phyloP scores from a whole-genome alignment of 2,113 vertebrate species.

The Corapipo altera region DNA sequence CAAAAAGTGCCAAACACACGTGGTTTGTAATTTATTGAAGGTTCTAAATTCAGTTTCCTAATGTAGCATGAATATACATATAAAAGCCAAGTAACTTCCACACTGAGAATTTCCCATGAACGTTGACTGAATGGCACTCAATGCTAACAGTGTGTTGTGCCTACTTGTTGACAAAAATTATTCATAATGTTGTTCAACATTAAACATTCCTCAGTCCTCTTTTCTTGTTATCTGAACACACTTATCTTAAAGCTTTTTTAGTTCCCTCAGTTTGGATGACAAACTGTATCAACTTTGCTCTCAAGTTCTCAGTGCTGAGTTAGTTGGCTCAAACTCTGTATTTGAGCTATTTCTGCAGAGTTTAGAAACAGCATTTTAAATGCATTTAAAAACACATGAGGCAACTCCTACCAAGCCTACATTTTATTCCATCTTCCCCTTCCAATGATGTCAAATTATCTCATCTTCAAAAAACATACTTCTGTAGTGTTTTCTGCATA shows the following conservation, averaged over 20 bases:
- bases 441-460: neutral
- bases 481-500: neutral
- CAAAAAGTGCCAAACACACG: neutral
- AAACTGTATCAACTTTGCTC: neutral
- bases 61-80: neutral
- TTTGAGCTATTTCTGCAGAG: neutral
- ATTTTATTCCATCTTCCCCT: neutral
- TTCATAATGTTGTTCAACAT: neutral
- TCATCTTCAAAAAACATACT: neutral
- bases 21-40: neutral
- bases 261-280: neutral
- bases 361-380: neutral
- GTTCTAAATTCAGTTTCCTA: neutral
- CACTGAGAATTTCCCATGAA: neutral
- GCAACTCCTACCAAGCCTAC: neutral
- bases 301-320: neutral
- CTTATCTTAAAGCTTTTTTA: neutral
- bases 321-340: neutral
- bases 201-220: neutral
- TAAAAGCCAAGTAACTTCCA: neutral
- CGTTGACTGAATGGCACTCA: accelerated
- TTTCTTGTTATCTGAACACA: neutral
- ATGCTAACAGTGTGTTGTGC: neutral
- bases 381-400: neutral
- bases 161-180: neutral